A percentile compares a stretch with the other conserved stretches of the same genome.
phyloP scores from a whole-genome alignment of 2,113 vertebrate species.

The Megaceryle maxima region DNA sequence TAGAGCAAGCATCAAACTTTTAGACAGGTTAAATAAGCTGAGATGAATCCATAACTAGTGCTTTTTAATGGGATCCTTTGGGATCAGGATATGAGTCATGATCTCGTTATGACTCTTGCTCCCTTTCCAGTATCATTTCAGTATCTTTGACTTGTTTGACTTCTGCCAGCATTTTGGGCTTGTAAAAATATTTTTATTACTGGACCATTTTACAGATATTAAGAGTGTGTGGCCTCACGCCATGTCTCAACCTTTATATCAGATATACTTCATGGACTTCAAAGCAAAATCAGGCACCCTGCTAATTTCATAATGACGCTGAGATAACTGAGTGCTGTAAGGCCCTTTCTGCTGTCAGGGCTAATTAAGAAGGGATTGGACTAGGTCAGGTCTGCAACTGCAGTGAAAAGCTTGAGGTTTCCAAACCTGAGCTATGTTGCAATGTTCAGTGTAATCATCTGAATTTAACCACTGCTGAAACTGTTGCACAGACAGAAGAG shows the following conservation, averaged over 20 bases:
- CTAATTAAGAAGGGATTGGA: constrained; percentile 19
- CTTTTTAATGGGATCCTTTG: not conserved
- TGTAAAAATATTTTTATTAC: not conserved
- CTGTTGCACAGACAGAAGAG: not conserved
- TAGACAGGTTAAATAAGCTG: not conserved
- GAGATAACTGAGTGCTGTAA: not conserved
- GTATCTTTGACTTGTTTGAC: not conserved
- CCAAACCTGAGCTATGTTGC: not conserved
- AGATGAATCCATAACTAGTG: not conserved
- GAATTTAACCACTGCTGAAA: not conserved
- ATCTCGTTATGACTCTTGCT: not conserved
- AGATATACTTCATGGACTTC: not conserved
- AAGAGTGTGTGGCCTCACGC: not conserved
- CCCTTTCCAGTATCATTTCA: not conserved
- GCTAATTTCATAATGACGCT: constrained; percentile 35
- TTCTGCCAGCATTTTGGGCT: not conserved
- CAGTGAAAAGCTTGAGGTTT: not conserved
- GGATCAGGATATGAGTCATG: not conserved
- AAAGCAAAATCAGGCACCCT: constrained; percentile 9
- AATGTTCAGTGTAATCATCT: not conserved
- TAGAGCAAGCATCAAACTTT: not conserved
- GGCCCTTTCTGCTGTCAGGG: constrained; percentile 14
- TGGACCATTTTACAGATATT: not conserved
- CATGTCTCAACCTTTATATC: not conserved
- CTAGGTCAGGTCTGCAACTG: not conserved